phyloP scores from a whole-genome alignment of 2,797 vertebrate genomes.

The Helarctos malayanus region DNA sequence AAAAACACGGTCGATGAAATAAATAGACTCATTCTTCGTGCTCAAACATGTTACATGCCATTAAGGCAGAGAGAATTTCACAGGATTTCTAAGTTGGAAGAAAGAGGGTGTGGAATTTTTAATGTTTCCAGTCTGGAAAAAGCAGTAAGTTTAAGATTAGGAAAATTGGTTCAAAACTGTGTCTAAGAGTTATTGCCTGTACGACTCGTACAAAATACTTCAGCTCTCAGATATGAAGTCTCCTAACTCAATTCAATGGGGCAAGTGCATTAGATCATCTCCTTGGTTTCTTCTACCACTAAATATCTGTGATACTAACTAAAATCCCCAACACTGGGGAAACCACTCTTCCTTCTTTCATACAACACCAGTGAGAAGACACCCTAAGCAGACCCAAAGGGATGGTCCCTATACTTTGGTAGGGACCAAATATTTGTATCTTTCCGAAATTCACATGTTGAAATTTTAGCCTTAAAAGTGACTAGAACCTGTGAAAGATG shows the following conservation, averaged over 20 bases:
- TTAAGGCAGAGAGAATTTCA: slow-evolving; percentile 48
- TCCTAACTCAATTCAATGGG: background rate
- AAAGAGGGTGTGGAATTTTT: background rate
- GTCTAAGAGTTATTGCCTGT: background rate
- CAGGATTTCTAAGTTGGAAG: background rate
- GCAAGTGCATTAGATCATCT: background rate
- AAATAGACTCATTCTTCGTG: background rate
- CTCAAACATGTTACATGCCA: background rate
- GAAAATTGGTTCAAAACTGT: background rate
- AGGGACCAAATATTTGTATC: background rate
- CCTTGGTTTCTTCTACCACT: background rate
- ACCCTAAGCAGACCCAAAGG: background rate
- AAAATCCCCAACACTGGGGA: background rate
- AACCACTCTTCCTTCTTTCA: background rate
- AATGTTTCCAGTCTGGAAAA: slow-evolving; percentile 40
- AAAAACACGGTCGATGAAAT: background rate
- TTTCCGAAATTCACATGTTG: background rate
- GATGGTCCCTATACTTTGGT: background rate
- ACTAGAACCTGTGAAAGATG: background rate
- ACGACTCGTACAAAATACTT: background rate
- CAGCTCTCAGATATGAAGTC: background rate
- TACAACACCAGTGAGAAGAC: background rate
- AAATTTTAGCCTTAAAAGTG: background rate
- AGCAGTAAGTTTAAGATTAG: background rate
- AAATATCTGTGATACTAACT: background rate